Evolutionary conservation across 2,113 vertebrate species (phyloP).

Genomic region (Engraulis encrasicolus): DNA sequence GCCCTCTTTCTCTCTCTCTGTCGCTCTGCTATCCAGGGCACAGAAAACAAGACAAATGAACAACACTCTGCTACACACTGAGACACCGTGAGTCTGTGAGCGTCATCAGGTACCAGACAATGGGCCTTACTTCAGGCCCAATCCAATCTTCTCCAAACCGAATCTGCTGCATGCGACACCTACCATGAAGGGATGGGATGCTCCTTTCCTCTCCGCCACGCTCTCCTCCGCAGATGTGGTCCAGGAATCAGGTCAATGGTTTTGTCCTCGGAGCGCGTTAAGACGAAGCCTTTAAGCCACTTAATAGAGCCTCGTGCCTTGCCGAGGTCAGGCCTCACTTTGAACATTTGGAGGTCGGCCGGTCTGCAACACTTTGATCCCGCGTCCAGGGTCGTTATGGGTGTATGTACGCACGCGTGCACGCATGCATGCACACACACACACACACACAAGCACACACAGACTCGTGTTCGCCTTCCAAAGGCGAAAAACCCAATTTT

Average conservation of each 20-base stretch:
- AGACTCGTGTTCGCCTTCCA: not conserved
- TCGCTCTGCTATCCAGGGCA: not conserved
- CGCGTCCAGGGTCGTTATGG: not conserved
- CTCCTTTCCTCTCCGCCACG: too few species aligned
- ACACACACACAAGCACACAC: too few species aligned
- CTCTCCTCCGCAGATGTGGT: not conserved
- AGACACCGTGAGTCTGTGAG: not conserved
- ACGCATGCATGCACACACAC: too few species aligned
- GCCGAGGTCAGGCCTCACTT: not conserved
- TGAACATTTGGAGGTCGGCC: slow-evolving; percentile 13
- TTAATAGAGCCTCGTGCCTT: not conserved
- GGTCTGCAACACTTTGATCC: not conserved
- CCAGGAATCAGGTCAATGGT: not conserved
- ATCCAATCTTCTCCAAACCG: too few species aligned
- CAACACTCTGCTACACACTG: not conserved
- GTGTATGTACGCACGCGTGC: too few species aligned
- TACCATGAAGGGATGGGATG: not conserved
- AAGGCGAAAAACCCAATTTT: not conserved
- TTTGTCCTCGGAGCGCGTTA: slow-evolving; percentile 10
- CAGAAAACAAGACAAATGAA: not conserved
- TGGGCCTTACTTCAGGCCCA: not conserved
- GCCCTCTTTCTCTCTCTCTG: too few species aligned
- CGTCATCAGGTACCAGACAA: not conserved
- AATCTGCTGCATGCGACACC: not conserved
- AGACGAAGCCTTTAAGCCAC: slow-evolving; percentile 15